Conservation (phyloP, 2,888 invertebrate genomes). For the Pasiphila rectangulata region DNA sequence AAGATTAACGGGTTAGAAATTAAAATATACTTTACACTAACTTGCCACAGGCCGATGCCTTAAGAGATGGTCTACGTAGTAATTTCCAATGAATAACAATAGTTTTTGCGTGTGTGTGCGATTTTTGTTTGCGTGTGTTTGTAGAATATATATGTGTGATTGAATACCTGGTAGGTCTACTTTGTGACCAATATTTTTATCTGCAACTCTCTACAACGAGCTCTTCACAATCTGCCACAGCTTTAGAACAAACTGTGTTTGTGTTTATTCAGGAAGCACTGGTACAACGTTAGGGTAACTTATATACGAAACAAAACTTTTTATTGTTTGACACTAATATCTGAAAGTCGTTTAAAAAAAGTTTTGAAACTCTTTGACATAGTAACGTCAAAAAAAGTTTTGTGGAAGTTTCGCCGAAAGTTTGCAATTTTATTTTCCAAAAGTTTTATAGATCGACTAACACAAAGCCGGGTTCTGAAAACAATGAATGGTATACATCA, state of each 20-base stretch:
- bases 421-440: constrained; percentile 38
- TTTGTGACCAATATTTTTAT: background rate
- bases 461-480: constrained; percentile 23
- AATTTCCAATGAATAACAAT: background rate
- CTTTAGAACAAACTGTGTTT: background rate
- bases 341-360: constrained; percentile 5
- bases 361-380: constrained; percentile 40
- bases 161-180: background rate
- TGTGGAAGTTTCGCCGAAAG: constrained; percentile 44
- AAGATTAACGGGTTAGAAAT: too few relatives aligned
- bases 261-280: too few relatives aligned
- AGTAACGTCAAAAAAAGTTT: constrained; percentile 45
- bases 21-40: too few relatives aligned
- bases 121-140: constrained; percentile 30
- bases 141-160: constrained; percentile 25
- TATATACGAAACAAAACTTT: background rate
- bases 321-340: background rate
- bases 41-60: too few relatives aligned
- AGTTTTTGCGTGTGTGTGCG: constrained; percentile 12
- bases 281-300: too few relatives aligned
- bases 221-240: background rate
- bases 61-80: too few relatives aligned
- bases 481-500: constrained; percentile 44
- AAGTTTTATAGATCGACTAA: constrained; percentile 29
- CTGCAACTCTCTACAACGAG: background rate